Conservation (phyloP, 2,797 vertebrate species). For the Discoglossus pictus region DNA sequence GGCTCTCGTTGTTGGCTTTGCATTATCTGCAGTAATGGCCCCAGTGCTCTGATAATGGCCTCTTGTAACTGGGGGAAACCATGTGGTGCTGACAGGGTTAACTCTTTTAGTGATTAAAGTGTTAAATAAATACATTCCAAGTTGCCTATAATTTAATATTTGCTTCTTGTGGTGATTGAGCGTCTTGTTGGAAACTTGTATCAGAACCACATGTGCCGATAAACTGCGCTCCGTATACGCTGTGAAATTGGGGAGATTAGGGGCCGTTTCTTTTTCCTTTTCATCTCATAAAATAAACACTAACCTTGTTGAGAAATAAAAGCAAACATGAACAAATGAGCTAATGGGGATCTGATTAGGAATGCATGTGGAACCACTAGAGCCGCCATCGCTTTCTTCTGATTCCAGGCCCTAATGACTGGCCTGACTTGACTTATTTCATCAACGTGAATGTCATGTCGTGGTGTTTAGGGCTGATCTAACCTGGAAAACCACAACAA, state of each 20-base stretch:
- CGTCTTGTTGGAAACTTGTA: conserved; percentile 31
- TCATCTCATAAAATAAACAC: conserved; percentile 49
- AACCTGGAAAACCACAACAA: too few species aligned
- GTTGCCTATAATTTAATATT: conserved; percentile 35
- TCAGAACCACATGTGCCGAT: conserved; percentile 49
- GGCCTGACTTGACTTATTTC: conserved; percentile 34
- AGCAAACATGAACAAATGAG: conserved; percentile 52
- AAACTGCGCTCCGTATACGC: conserved; percentile 34
- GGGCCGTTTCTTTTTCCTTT: conserved; percentile 45
- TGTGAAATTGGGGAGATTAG: conserved; percentile 39
- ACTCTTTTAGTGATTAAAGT: conserved; percentile 6
- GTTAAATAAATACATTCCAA: conserved; percentile 27
- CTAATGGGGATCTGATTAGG: conserved; percentile 54
- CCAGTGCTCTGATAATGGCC: too few species aligned
- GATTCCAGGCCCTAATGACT: neutral
- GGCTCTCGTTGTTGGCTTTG: too few species aligned
- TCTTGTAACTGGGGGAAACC: neutral
- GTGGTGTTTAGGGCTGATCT: too few species aligned
- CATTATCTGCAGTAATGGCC: too few species aligned
- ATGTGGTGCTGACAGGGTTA: conserved; percentile 12
- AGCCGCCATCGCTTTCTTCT: conserved; percentile 40
- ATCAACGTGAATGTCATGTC: conserved; percentile 47
- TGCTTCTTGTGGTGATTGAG: conserved; percentile 23
- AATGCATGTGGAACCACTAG: neutral
- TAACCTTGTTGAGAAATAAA: conserved; percentile 48